Conservation (phyloP, 37 sponge, comb jelly and placozoan genomes). For the Eunapius fragilis region DNA sequence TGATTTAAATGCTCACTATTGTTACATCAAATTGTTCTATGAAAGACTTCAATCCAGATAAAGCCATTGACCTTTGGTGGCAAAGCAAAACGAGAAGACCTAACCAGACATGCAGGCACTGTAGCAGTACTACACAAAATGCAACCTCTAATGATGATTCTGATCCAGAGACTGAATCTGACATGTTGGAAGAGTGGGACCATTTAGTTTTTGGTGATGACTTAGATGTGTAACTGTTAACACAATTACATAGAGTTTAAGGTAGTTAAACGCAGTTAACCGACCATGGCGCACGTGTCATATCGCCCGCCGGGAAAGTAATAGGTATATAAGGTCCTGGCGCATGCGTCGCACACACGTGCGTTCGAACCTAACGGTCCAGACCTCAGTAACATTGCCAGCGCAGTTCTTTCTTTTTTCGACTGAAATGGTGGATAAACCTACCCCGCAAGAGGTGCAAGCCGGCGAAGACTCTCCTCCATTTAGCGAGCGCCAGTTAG, state of each 20-base stretch:
- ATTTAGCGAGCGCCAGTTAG: too few relatives aligned
- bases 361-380: too few relatives aligned
- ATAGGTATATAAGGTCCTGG: too few relatives aligned
- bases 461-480: too few relatives aligned
- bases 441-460: too few relatives aligned
- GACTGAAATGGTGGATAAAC: too few relatives aligned
- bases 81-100: slow-evolving; percentile 37
- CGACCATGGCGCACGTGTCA: too few relatives aligned
- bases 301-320: too few relatives aligned
- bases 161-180: neutral
- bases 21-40: slow-evolving; percentile 1
- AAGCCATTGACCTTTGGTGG: slow-evolving; percentile 43
- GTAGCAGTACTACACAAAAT: neutral
- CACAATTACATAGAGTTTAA: neutral
- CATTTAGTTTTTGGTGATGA: neutral
- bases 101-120: slow-evolving; percentile 10
- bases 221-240: neutral
- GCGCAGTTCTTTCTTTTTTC: too few relatives aligned
- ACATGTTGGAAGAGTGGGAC: neutral
- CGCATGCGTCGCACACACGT: too few relatives aligned
- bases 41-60: slow-evolving; percentile 26
- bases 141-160: neutral
- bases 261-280: too few relatives aligned
- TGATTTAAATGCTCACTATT: slow-evolving; percentile 44
- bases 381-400: too few relatives aligned